phyloP scores from a whole-genome alignment of 1,140 invertebrate genomes.

The Plutomurus gul region DNA sequence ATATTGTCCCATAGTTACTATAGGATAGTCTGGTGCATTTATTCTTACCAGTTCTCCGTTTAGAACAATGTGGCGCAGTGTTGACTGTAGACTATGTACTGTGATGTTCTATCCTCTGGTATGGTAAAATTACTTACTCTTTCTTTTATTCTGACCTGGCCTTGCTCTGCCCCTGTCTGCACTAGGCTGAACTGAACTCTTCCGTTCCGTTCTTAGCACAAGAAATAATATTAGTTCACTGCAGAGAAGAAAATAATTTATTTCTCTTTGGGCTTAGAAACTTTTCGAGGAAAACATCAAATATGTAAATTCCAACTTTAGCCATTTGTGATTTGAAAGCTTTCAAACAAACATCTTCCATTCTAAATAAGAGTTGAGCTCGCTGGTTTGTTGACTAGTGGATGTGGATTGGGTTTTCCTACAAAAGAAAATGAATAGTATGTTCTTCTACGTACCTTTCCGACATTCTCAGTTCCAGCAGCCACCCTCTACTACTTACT shows the following conservation, averaged over 20 bases:
- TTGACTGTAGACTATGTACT: too few species aligned
- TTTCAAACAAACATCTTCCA: constrained; percentile 29
- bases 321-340: constrained; percentile 19
- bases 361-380: not conserved
- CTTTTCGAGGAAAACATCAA: constrained; percentile 30
- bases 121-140: constrained; percentile 6
- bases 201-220: not conserved
- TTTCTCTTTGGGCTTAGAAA: constrained; percentile 25
- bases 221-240: constrained; percentile 14
- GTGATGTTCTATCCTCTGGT: too few species aligned
- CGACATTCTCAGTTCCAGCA: too few species aligned
- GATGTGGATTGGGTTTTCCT: not conserved
- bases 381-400: not conserved
- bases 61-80: too few species aligned
- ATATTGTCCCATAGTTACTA: too few species aligned
- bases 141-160: not conserved
- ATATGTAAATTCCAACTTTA: constrained; percentile 36
- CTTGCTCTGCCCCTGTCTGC: not conserved
- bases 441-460: not conserved
- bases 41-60: not conserved
- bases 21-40: not conserved
- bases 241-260: constrained; percentile 32
- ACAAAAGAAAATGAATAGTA: not conserved
- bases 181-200: not conserved
- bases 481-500: too few species aligned